These are phyloP conservation scores for Rhogogaster chlorosoma DNA, from an alignment of 2,888 invertebrate species.

Conservation along the genomic window DNA sequence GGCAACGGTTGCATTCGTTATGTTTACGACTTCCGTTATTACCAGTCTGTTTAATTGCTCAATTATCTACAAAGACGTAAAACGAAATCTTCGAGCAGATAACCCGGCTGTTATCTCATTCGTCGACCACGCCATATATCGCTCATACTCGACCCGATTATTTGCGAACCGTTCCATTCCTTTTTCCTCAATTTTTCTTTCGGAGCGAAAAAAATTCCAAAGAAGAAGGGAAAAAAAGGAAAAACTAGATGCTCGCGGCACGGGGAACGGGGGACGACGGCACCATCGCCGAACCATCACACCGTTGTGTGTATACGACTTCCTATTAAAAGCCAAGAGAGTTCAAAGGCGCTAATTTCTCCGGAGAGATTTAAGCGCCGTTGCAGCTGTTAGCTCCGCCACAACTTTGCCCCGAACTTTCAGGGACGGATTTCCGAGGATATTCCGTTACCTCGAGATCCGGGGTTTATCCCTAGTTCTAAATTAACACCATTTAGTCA, in stretches of 20 bases:
- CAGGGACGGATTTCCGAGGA: background rate
- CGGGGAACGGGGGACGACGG: background rate
- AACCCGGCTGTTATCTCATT: background rate
- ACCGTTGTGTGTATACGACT: conserved; percentile 38
- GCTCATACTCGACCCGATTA: background rate
- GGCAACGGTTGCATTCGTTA: conserved; percentile 57
- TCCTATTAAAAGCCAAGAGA: conserved; percentile 47
- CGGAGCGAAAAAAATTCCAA: background rate
- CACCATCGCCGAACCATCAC: background rate
- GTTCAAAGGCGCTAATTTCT: conserved; percentile 50
- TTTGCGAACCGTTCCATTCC: background rate
- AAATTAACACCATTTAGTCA: background rate
- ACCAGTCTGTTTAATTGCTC: conserved; percentile 58
- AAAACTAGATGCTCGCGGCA: background rate
- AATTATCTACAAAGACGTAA: conserved; percentile 59
- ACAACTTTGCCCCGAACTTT: conserved; percentile 25
- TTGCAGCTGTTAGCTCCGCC: conserved; percentile 38
- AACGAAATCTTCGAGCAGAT: conserved; percentile 52
- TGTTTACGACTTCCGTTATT: conserved; percentile 61
- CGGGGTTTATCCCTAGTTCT: background rate
- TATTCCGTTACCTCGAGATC: background rate
- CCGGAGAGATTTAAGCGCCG: conserved; percentile 47
- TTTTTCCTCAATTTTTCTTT: background rate
- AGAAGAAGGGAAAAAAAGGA: background rate
- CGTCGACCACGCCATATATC: background rate